Evolutionary conservation across 2,888 invertebrate genomes (phyloP), one percentile per base, ranked within the genome.

Genomic region (Punctoribates punctum): DNA sequence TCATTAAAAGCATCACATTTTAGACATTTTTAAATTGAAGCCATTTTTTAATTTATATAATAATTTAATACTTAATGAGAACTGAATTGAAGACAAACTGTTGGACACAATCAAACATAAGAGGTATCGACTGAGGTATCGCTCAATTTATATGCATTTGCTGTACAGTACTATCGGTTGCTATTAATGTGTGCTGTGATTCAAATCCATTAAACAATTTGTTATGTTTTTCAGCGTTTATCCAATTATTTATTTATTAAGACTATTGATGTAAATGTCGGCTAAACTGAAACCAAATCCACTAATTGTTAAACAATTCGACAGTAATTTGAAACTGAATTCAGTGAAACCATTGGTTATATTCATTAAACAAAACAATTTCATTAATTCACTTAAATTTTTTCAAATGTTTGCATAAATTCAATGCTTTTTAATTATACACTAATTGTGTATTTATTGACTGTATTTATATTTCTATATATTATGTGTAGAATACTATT

Each of bases 91-190:
- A 9, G 42, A 9, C 42, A 42, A 42, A 23, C 15, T 60, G 60
- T 60, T 23, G n/a, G n/a, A 25, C 23, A 60, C 60, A 60, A 60
- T 60, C 60, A 60, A n/a, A n/a, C n/a, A n/a, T n/a, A n/a, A n/a
- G n/a, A n/a, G n/a, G n/a, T n/a, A n/a, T n/a, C 27, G 60, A 60
- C 23, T 60, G n/a, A 60, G 3, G 3, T 5, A 60, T 23, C 60
- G 60, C 60, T 60, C 60, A 60, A 60, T 60, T 60, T 60, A 25
- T 60, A 60, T 60, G 60, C 60, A 60, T 60, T 60, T 60, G 23
- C 11, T 60, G 23, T 60, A 23, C 11, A 60, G 11, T 60, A 17
- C 25, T 23, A 23, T 57, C 23, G 57, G 65, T 29, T 15, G 65
- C 34, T 29, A 65, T 65, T 8, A 29, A 29, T 65, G 65, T 29